Conservation (phyloP, 2,113 vertebrate genomes). For the Turdus rufiventris region DNA sequence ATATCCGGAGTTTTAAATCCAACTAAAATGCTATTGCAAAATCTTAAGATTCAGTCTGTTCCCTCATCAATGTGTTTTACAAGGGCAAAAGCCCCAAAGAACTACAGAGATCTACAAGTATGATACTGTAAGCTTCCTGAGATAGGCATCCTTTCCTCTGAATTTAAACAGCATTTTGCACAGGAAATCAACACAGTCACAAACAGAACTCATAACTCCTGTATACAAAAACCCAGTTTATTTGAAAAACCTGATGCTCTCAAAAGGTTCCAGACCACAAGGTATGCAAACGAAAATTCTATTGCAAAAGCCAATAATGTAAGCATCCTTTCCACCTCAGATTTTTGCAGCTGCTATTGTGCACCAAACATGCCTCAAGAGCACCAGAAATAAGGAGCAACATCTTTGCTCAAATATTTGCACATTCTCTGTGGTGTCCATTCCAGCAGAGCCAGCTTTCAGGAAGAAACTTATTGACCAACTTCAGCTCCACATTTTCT, state of each 20-base stretch:
- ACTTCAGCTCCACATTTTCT: not conserved
- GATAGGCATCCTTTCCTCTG: not conserved
- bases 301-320: not conserved
- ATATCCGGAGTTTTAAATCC: not conserved
- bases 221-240: not conserved
- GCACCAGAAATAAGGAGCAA: not conserved
- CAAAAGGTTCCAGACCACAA: not conserved
- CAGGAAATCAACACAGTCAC: not conserved
- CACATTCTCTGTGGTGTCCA: not conserved
- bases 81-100: not conserved
- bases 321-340: not conserved
- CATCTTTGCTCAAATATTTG: not conserved
- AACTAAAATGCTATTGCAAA: not conserved
- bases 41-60: not conserved
- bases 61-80: not conserved
- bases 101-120: not conserved
- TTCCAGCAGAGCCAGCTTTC: not conserved
- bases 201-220: not conserved
- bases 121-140: not conserved
- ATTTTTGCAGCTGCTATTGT: not conserved
- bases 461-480: not conserved
- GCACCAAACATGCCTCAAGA: not conserved
- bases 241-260: not conserved
- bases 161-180: not conserved
- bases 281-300: not conserved